A percentile compares a stretch with the other conserved stretches of the same genome.
These are phyloP conservation scores for Heloderma charlesbogerti DNA, from an alignment of 2,113 vertebrate species.

Conservation along the genomic window DNA sequence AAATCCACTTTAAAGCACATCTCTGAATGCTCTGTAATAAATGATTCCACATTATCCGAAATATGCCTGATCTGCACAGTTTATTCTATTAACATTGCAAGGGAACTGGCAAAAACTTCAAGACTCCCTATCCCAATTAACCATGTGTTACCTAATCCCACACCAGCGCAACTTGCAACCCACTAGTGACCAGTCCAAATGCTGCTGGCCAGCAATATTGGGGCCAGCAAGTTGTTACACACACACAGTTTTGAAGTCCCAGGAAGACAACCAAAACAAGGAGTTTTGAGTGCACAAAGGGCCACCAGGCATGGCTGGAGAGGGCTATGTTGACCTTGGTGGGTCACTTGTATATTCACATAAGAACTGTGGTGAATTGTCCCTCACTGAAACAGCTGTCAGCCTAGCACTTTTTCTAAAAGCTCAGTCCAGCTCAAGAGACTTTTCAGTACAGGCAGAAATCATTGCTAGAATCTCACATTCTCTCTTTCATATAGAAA, in stretches of 20 bases:
- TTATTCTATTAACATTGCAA: neutral
- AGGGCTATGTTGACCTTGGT: neutral
- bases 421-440: neutral
- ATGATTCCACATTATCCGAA: neutral
- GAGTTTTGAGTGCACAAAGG: neutral
- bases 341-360: neutral
- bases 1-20: neutral
- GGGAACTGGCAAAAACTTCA: neutral
- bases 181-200: neutral
- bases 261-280: neutral
- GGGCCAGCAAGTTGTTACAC: neutral
- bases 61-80: neutral
- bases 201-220: neutral
- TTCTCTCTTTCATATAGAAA: neutral
- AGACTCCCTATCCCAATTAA: neutral
- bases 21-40: neutral
- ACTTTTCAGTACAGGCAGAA: neutral
- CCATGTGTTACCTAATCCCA: neutral
- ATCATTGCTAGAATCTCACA: neutral
- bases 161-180: neutral
- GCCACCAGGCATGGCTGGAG: neutral
- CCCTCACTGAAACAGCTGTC: neutral
- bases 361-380: neutral
- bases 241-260: neutral
- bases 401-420: neutral